phyloP scores from a whole-genome alignment of 2,888 invertebrate species.

The Zelleria hepariella region DNA sequence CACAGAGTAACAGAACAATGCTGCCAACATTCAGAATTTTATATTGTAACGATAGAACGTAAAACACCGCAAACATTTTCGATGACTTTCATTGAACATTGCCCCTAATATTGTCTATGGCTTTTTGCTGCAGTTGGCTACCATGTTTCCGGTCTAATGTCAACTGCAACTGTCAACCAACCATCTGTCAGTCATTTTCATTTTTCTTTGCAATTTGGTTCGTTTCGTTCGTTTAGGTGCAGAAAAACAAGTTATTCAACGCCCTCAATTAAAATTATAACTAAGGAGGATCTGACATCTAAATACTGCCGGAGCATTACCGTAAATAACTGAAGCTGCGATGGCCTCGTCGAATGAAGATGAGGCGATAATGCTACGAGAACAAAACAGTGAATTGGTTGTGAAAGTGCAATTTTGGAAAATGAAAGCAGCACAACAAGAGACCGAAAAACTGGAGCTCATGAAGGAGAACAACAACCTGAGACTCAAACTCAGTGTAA shows the following conservation, averaged over 20 bases:
- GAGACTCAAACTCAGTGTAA: conserved; percentile 53
- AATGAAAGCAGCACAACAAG: conserved; percentile 45
- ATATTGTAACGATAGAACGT: background rate
- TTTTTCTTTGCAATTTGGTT: background rate
- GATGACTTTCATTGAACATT: too few species aligned
- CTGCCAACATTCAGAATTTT: background rate
- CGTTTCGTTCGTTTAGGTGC: too few species aligned
- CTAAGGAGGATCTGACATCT: background rate
- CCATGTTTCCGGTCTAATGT: background rate
- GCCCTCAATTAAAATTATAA: too few species aligned
- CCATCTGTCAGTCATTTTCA: background rate
- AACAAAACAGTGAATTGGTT: conserved; percentile 53
- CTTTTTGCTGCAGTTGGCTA: background rate
- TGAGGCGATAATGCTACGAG: conserved; percentile 40
- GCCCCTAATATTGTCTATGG: too few species aligned
- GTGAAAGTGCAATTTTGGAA: conserved; percentile 56
- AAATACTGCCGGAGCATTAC: background rate
- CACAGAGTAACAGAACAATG: too few species aligned
- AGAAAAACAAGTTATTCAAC: too few species aligned
- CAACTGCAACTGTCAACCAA: too few species aligned
- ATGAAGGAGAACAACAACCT: conserved; percentile 58
- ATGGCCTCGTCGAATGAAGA: conserved; percentile 21
- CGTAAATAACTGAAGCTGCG: background rate
- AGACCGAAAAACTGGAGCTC: conserved; percentile 50
- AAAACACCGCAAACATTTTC: too few species aligned